phyloP scores from a whole-genome alignment of 2,888 invertebrate species.

The Leptopterna dolabrata region DNA sequence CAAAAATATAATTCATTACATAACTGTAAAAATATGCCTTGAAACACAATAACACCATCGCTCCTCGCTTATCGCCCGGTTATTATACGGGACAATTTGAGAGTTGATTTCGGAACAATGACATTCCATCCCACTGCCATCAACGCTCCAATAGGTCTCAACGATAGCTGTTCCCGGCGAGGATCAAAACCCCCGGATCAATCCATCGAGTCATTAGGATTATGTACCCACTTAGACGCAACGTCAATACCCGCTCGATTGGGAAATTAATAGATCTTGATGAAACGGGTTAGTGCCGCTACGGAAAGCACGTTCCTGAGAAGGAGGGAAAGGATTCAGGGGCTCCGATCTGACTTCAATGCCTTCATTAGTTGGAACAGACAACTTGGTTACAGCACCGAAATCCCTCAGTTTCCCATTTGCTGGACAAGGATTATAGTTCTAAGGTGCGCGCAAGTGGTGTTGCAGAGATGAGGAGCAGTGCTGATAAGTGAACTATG shows the following conservation, averaged over 20 bases:
- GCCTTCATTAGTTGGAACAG: neutral
- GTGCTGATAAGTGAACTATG: too few relatives aligned
- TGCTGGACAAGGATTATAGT: neutral
- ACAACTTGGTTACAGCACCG: neutral
- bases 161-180: neutral
- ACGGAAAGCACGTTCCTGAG: neutral
- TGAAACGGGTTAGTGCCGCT: neutral
- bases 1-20: too few relatives aligned
- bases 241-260: neutral
- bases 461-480: neutral
- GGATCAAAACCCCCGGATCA: neutral
- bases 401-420: neutral
- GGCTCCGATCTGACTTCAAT: neutral
- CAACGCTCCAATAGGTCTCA: too few relatives aligned
- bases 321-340: neutral
- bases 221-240: neutral
- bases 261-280: conserved; percentile 24
- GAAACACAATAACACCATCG: too few relatives aligned
- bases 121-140: too few relatives aligned
- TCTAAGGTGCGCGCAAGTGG: neutral
- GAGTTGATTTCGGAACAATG: too few relatives aligned
- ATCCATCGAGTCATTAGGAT: conserved; percentile 13
- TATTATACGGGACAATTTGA: too few relatives aligned
- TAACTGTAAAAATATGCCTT: too few relatives aligned
- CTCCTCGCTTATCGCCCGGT: too few relatives aligned